A percentile compares a stretch with the other conserved stretches of the same genome.
Evolutionary conservation across 2,888 invertebrate genomes (phyloP).

Genomic region (Kryphioiulus occultus): DNA sequence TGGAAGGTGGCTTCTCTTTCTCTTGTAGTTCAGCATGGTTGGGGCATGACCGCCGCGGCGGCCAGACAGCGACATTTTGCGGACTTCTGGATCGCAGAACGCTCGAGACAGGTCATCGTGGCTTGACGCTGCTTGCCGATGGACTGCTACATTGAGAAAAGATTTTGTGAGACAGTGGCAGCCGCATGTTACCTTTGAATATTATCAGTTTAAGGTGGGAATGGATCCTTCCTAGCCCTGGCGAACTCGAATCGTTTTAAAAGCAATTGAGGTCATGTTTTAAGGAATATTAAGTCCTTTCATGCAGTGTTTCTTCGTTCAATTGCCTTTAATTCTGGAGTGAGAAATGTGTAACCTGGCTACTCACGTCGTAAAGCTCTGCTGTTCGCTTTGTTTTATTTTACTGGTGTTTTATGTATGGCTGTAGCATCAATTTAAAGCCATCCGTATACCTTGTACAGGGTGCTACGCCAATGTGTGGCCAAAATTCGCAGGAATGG

Average conservation of each 20-base stretch:
- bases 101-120: background rate
- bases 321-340: too few relatives aligned
- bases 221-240: background rate
- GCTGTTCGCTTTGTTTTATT: background rate
- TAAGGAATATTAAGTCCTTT: background rate
- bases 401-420: background rate
- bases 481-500: too few relatives aligned
- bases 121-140: background rate
- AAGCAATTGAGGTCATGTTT: background rate
- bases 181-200: background rate
- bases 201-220: background rate
- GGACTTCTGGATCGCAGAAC: background rate
- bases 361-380: background rate
- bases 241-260: background rate
- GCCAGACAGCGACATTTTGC: background rate
- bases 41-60: background rate
- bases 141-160: background rate
- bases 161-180: background rate
- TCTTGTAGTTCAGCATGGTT: constrained; percentile 26
- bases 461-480: too few relatives aligned
- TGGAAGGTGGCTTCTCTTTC: constrained; percentile 7
- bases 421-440: background rate
- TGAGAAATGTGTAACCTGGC: too few relatives aligned
- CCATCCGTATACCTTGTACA: background rate
- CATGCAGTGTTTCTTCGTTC: too few relatives aligned